Evolutionary conservation across 1,140 invertebrate genomes (phyloP).

Genomic region (Drosophila guanche): DNA sequence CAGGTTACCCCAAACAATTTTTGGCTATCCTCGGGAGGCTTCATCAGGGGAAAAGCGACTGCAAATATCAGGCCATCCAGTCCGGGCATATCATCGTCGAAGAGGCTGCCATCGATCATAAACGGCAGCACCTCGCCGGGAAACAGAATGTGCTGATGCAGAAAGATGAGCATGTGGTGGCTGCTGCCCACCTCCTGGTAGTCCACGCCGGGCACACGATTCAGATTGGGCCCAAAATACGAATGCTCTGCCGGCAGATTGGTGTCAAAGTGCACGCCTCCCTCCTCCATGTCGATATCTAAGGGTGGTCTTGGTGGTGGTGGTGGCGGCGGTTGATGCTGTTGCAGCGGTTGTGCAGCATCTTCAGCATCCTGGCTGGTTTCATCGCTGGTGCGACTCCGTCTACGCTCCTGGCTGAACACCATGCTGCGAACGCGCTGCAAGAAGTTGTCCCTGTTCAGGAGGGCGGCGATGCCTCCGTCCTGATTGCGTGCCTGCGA

Average conservation of each 20-base stretch:
- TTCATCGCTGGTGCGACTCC: conserved; percentile 49
- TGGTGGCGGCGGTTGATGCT: conserved; percentile 1
- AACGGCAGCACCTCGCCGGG: conserved; percentile 90
- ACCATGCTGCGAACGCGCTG: conserved; percentile 74
- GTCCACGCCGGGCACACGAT: conserved; percentile 72
- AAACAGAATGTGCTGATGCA: conserved; percentile 86
- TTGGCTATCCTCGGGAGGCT: conserved; percentile 52
- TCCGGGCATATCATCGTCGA: conserved; percentile 62
- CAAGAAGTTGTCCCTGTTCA: conserved; percentile 68
- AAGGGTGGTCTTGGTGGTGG: conserved; percentile 9
- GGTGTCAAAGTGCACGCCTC: conserved; percentile 71
- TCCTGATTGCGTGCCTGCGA: conserved; percentile 58
- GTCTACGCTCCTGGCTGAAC: conserved; percentile 67
- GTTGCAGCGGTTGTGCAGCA: neutral
- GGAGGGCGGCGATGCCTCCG: conserved; percentile 61
- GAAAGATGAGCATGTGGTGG: conserved; percentile 86
- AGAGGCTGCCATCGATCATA: conserved; percentile 84
- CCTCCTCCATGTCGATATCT: conserved; percentile 60
- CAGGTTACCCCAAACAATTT: conserved; percentile 80
- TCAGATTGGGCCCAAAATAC: conserved; percentile 76
- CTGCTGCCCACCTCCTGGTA: conserved; percentile 71
- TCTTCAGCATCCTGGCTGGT: conserved; percentile 22
- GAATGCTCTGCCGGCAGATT: conserved; percentile 79
- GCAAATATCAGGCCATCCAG: conserved; percentile 75
- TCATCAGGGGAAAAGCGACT: conserved; percentile 66